A percentile compares a stretch with the other conserved stretches of the same genome.
Evolutionary conservation across 2,797 vertebrate species (phyloP).

Genomic region (Bucorvus abyssinicus): DNA sequence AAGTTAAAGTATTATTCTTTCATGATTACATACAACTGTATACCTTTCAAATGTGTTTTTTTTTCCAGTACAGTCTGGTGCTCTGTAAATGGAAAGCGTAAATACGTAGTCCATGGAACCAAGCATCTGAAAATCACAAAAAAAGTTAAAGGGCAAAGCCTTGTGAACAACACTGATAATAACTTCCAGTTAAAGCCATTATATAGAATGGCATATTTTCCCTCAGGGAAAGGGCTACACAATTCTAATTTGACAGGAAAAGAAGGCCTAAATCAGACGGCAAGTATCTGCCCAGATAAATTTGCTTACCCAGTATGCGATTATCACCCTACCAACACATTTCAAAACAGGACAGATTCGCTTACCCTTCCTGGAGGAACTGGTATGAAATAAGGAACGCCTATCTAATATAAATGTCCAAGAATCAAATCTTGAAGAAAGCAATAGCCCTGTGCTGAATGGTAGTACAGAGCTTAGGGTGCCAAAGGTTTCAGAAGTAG

Average conservation of each 20-base stretch:
- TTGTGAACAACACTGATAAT: not conserved
- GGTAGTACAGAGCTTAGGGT: not conserved
- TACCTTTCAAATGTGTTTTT: not conserved
- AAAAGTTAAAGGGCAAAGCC: not conserved
- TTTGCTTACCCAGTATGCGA: not conserved
- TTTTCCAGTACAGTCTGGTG: not conserved
- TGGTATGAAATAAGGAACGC: not conserved
- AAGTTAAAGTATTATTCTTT: not conserved
- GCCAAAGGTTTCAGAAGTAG: not conserved
- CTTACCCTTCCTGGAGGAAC: not conserved
- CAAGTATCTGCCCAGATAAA: not conserved
- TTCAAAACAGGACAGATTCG: not conserved
- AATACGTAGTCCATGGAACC: not conserved
- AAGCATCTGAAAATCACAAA: not conserved
- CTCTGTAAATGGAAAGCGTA: not conserved
- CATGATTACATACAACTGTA: not conserved
- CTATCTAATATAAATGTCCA: not conserved
- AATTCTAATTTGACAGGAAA: not conserved
- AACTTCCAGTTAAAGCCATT: not conserved
- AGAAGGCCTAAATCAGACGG: not conserved
- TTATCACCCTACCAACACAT: not conserved
- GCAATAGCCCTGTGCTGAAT: not conserved
- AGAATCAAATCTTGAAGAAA: not conserved
- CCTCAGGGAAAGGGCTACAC: not conserved
- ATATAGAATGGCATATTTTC: not conserved